Evolutionary conservation across 2,113 vertebrate species (phyloP).

Genomic region (Oreochromis aureus): DNA sequence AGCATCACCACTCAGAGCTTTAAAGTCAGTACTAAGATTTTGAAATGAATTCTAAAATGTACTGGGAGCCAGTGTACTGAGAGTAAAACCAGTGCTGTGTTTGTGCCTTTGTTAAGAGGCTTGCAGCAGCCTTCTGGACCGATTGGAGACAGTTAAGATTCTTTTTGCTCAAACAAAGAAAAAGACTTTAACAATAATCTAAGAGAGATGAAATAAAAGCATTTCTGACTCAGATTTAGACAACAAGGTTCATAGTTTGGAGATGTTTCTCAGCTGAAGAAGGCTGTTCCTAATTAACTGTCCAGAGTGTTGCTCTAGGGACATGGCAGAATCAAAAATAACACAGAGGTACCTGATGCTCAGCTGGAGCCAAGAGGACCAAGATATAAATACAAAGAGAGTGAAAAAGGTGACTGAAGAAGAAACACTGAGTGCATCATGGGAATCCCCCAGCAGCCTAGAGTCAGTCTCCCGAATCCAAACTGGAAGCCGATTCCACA

Average conservation of each 20-base stretch:
- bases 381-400: neutral
- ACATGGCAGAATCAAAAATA: neutral
- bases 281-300: neutral
- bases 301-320: accelerated
- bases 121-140: neutral
- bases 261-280: neutral
- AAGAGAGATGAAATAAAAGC: neutral
- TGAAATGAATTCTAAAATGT: neutral
- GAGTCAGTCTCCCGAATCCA: neutral
- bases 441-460: neutral
- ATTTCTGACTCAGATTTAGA: neutral
- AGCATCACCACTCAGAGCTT: neutral
- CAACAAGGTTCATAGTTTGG: neutral
- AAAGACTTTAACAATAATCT: neutral
- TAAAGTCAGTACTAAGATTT: neutral
- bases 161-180: neutral
- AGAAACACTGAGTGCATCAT: neutral
- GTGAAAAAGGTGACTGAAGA: neutral
- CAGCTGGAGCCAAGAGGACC: neutral
- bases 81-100: neutral
- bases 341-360: neutral
- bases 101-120: neutral
- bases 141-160: neutral
- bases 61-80: neutral
- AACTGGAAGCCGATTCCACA: accelerated